These are phyloP conservation scores for Thalassoma bifasciatum DNA, from an alignment of 2,113 vertebrate genomes.

Conservation along the genomic window DNA sequence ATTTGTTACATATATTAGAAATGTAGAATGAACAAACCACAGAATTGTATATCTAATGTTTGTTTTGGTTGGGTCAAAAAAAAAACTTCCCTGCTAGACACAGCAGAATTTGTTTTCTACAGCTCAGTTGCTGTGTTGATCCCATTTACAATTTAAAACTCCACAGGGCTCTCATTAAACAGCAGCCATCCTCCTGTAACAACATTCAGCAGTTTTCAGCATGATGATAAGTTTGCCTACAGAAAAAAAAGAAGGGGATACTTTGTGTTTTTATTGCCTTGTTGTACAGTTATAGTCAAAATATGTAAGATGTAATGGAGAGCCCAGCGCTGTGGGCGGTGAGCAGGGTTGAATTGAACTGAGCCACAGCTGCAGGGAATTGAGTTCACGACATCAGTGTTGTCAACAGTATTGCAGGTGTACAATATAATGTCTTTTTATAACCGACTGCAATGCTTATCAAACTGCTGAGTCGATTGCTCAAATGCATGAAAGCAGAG, in stretches of 20 bases:
- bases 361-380: background rate
- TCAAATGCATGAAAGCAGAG: background rate
- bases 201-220: background rate
- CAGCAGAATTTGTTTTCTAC: background rate
- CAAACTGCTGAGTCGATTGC: background rate
- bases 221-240: background rate
- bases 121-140: background rate
- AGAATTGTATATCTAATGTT: too few relatives aligned
- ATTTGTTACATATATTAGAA: background rate
- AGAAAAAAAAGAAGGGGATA: background rate
- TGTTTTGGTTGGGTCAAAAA: background rate
- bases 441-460: background rate
- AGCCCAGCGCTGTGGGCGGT: background rate
- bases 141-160: background rate
- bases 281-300: background rate
- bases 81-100: background rate
- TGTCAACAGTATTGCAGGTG: background rate
- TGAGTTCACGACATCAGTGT: background rate
- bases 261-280: background rate
- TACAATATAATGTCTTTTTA: background rate
- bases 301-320: background rate
- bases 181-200: background rate
- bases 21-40: too few relatives aligned
- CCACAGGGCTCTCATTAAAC: conserved; percentile 1
- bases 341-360: background rate